Evolutionary conservation across 2,113 vertebrate species (phyloP), one percentile per base, ranked within the genome.

Genomic region (Fulica atra): DNA sequence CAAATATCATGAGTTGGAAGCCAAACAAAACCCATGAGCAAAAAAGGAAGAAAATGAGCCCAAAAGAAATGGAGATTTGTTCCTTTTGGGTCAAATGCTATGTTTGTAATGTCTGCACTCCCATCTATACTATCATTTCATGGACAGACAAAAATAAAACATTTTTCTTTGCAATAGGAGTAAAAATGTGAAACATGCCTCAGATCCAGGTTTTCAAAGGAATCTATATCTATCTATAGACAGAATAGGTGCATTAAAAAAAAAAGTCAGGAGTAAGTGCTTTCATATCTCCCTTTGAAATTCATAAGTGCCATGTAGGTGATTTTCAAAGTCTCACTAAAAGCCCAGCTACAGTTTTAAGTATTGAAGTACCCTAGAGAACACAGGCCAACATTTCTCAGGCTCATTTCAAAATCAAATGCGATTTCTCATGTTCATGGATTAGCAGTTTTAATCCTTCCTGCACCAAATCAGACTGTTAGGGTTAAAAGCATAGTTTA

Each of bases 41-140:
- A 79, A 89, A 28, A 44, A 94, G 10, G 66, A 96, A 63, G 96
- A 96, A 46, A 95, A 98, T 81, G 83, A 96, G 44, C 97, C 97
- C 24, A 97, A 93, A 93, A 88, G 98, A 94, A 98, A 99, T 19
- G 97, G 98, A 96, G 97, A 98, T 92, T 59, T 50, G 25, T 9
- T 82, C 40, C 19, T 77, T 92, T 94, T 0, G 1, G 64, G 65
- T 79, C 42, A 79, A 93, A 61, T 60, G 16, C 7, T 68, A 2
- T 29, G 23, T 59, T 81, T 13, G 0, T 56, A 65, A 66, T 42
- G 5, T 21, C 69, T 81, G 42, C 42, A 56, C 28, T 86, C 9
- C 40, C 33, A 84, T 56, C 77, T 64, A 65, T 10, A 4, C 12
- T 38, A 33, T 74, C 16, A 65, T 68, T 88, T 61, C 44, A 65